phyloP scores from a whole-genome alignment of 2,888 invertebrate species.

The Toxonevra muliebris region DNA sequence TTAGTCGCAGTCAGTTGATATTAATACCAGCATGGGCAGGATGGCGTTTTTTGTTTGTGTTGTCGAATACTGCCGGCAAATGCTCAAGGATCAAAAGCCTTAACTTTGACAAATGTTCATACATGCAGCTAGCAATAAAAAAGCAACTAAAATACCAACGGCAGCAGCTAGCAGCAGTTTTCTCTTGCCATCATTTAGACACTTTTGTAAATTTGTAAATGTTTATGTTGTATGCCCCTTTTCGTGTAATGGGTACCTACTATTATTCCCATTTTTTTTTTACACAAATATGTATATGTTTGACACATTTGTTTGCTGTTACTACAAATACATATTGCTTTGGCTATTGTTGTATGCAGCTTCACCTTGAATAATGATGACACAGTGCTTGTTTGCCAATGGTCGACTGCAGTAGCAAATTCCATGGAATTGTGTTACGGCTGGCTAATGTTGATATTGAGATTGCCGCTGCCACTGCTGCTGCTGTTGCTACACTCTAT shows the following conservation, averaged over 20 bases:
- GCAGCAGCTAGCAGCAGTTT: conserved; percentile 25
- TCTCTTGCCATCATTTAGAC: background rate
- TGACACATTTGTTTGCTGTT: conserved; percentile 10
- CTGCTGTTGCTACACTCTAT: no score
- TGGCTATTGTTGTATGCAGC: conserved; percentile 14
- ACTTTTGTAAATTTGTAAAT: conserved; percentile 43
- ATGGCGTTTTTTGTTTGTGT: conserved; percentile 3
- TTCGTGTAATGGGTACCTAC: conserved; percentile 37
- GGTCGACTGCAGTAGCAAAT: conserved; percentile 45
- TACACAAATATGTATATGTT: background rate
- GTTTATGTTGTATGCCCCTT: conserved; percentile 53
- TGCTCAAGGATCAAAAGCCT: conserved; percentile 50
- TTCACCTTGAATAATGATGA: conserved; percentile 11
- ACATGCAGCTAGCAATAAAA: conserved; percentile 13
- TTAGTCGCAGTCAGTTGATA: conserved; percentile 11
- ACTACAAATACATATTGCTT: conserved; percentile 5
- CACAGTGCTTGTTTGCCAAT: conserved; percentile 2
- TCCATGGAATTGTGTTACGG: conserved; percentile 45
- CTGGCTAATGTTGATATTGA: background rate
- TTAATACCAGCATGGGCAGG: background rate
- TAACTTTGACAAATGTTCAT: conserved; percentile 55
- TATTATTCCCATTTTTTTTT: conserved; percentile 19
- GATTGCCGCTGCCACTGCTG: no score
- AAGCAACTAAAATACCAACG: conserved; percentile 14
- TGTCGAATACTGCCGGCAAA: conserved; percentile 41